phyloP scores from a whole-genome alignment of 2,888 invertebrate species.

The Endomychus coccineus region DNA sequence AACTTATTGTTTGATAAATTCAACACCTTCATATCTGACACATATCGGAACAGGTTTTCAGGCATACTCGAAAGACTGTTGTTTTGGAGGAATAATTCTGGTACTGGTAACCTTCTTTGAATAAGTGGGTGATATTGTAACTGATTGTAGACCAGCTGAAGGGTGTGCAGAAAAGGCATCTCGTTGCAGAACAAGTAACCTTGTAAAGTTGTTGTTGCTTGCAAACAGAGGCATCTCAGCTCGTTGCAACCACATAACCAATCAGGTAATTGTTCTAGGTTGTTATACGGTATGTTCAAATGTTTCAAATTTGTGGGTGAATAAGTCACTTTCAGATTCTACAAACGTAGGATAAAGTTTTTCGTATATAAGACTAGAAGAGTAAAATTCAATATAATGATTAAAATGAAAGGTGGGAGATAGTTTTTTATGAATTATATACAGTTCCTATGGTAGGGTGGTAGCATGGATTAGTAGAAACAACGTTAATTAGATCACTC shows the following conservation, averaged over 20 bases:
- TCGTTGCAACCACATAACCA: constrained; percentile 70
- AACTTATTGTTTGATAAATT: constrained; percentile 76
- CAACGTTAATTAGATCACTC: no score
- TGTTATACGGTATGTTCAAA: constrained; percentile 73
- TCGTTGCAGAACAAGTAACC: constrained; percentile 69
- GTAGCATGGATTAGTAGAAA: no score
- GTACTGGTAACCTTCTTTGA: constrained; percentile 58
- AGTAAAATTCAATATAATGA: no score
- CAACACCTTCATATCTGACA: constrained; percentile 57
- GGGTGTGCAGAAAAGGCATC: constrained; percentile 61
- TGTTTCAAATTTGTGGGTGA: constrained; percentile 66
- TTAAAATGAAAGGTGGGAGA: no score
- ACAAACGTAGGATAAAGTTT: no score
- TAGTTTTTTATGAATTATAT: no score
- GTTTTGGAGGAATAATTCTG: constrained; percentile 67
- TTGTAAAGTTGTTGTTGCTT: constrained; percentile 65
- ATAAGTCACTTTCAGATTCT: constrained; percentile 60
- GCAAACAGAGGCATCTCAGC: constrained; percentile 66
- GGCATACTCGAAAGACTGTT: constrained; percentile 70
- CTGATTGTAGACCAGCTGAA: constrained; percentile 73
- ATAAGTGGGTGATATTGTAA: constrained; percentile 66
- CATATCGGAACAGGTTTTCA: constrained; percentile 65
- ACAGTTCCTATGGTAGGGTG: no score
- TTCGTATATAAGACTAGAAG: no score
- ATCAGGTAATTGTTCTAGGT: constrained; percentile 62